Conservation (phyloP, 2,797 vertebrate species). For the Pempheris klunzingeri region DNA sequence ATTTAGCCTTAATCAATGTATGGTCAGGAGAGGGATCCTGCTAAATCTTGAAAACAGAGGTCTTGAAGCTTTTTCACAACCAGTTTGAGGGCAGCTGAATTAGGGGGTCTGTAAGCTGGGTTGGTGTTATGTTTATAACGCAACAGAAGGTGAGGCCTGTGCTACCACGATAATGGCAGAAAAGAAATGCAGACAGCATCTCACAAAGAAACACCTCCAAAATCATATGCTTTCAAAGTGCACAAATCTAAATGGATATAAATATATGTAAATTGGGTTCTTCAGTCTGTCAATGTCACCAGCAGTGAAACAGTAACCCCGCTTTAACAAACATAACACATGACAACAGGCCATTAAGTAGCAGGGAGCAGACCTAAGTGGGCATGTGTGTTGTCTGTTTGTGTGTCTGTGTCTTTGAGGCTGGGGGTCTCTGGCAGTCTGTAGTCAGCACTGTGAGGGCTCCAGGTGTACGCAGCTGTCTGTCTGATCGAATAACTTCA, state of each 20-base stretch:
- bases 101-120: not conserved
- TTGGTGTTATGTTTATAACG: slow-evolving; percentile 18
- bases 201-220: not conserved
- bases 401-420: slow-evolving; percentile 3
- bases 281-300: slow-evolving; percentile 12
- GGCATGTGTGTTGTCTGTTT: not conserved
- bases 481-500: slow-evolving; percentile 57
- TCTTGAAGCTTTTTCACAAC: not conserved
- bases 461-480: slow-evolving; percentile 76
- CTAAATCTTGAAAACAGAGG: not conserved
- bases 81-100: not conserved
- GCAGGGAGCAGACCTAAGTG: slow-evolving; percentile 21
- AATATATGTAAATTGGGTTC: not conserved
- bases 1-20: slow-evolving; percentile 4
- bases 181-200: not conserved
- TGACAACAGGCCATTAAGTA: slow-evolving; percentile 51
- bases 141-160: slow-evolving; percentile 1
- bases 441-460: slow-evolving; percentile 12
- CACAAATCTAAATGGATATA: not conserved
- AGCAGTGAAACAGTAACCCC: slow-evolving; percentile 35
- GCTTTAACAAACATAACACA: slow-evolving; percentile 47
- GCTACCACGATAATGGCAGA: not conserved
- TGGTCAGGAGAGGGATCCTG: not conserved
- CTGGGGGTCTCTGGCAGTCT: slow-evolving; percentile 13
- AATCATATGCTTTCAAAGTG: not conserved